Conservation (phyloP, 1,140 invertebrate species). For the Tenebrio molitor region DNA sequence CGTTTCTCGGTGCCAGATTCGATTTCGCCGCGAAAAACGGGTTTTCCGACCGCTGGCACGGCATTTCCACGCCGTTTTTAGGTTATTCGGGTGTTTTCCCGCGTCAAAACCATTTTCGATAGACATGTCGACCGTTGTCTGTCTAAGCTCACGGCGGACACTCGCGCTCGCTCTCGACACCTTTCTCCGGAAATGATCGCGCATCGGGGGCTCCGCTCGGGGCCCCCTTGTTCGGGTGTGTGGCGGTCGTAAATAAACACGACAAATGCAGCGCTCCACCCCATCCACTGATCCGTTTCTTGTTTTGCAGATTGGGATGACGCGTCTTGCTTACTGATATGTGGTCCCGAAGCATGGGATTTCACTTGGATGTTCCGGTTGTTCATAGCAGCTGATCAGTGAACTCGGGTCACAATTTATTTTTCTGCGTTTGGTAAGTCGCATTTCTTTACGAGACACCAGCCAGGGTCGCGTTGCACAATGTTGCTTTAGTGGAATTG, state of each 20-base stretch:
- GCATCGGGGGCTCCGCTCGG: no score
- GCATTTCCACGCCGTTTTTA: constrained; percentile 22
- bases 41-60: constrained; percentile 43
- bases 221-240: constrained; percentile 44
- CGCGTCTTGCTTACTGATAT: constrained; percentile 52
- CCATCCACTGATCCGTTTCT: no score
- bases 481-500: no score
- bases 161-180: no score
- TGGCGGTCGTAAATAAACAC: constrained; percentile 39
- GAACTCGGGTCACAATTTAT: constrained; percentile 55
- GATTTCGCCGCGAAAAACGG: constrained; percentile 45
- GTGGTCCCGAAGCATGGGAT: constrained; percentile 57
- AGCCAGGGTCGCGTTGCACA: no score
- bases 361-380: constrained; percentile 47
- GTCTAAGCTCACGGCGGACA: no score
- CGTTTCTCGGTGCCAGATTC: constrained; percentile 17
- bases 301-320: constrained; percentile 57
- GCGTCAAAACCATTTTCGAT: constrained; percentile 59
- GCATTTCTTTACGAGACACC: not conserved
- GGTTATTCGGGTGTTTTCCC: constrained; percentile 62
- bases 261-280: no score
- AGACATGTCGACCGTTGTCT: no score
- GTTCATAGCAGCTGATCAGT: constrained; percentile 61
- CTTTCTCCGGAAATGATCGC: no score
- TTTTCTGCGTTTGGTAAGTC: constrained; percentile 45